Evolutionary conservation across 2,113 vertebrate species (phyloP).

Genomic region (Dipodomys ordii): DNA sequence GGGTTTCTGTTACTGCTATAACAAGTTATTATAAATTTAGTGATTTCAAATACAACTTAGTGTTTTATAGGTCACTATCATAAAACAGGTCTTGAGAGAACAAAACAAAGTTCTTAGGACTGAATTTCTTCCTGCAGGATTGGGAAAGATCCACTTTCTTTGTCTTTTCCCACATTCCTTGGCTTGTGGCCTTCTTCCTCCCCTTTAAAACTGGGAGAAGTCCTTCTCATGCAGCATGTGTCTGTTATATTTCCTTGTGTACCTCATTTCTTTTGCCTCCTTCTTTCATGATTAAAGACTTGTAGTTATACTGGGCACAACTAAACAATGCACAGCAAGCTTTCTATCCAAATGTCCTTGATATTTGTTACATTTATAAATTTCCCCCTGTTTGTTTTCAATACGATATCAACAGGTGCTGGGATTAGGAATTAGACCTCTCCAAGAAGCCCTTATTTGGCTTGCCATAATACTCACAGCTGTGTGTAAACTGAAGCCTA

Average conservation of each 20-base stretch:
- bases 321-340: not conserved
- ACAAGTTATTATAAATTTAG: not conserved
- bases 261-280: not conserved
- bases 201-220: not conserved
- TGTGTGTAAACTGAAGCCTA: not conserved
- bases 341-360: not conserved
- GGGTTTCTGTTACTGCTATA: not conserved
- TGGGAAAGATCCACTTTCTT: not conserved
- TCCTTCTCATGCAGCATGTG: rapidly evolving
- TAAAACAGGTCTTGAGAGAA: not conserved
- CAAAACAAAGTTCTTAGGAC: not conserved
- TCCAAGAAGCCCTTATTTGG: not conserved
- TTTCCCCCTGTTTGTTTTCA: too few relatives aligned
- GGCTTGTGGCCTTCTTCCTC: not conserved
- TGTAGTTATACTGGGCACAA: not conserved
- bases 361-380: not conserved
- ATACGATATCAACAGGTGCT: not conserved
- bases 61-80: not conserved
- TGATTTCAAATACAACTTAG: not conserved
- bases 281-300: not conserved
- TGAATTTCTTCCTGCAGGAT: not conserved
- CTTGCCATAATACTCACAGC: not conserved
- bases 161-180: not conserved
- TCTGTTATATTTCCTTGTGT: not conserved
- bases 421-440: not conserved